Conservation (phyloP, 2,797 vertebrate species). For the Philypnodon macrostomus region DNA sequence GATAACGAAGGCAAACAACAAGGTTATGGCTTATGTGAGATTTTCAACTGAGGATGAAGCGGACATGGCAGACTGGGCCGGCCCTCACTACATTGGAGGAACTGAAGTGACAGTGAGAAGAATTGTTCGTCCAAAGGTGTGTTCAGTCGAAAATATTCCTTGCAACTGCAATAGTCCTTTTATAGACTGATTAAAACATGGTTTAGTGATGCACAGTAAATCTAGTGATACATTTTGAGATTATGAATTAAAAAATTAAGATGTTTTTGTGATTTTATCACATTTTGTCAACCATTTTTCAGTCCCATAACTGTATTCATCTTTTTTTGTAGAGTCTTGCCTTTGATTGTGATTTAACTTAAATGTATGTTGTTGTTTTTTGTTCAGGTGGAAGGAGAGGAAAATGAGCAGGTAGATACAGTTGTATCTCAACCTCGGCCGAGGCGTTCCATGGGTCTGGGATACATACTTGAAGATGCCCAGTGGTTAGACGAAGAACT, state of each 20-base stretch:
- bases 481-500: slow-evolving; percentile 50
- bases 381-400: slow-evolving; percentile 28
- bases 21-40: slow-evolving; percentile 44
- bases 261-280: too few relatives aligned
- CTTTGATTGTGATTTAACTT: too few relatives aligned
- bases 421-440: background rate
- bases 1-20: slow-evolving; percentile 33
- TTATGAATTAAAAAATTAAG: too few relatives aligned
- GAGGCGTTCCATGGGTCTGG: slow-evolving; percentile 39
- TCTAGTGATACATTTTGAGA: too few relatives aligned
- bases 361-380: slow-evolving; percentile 8
- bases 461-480: slow-evolving; percentile 61
- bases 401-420: fast-evolving
- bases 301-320: too few relatives aligned
- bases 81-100: slow-evolving; percentile 56
- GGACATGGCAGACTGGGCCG: slow-evolving; percentile 47
- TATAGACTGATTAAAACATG: too few relatives aligned
- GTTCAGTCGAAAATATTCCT: background rate
- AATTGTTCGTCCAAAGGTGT: slow-evolving; percentile 60
- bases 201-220: too few relatives aligned
- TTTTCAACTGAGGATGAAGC: slow-evolving; percentile 56
- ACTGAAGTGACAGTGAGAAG: slow-evolving; percentile 39
- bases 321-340: too few relatives aligned
- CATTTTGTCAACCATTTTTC: too few relatives aligned
- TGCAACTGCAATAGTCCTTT: too few relatives aligned